phyloP scores from a whole-genome alignment of 2,888 invertebrate species.

The Dromius quadrimaculatus region DNA sequence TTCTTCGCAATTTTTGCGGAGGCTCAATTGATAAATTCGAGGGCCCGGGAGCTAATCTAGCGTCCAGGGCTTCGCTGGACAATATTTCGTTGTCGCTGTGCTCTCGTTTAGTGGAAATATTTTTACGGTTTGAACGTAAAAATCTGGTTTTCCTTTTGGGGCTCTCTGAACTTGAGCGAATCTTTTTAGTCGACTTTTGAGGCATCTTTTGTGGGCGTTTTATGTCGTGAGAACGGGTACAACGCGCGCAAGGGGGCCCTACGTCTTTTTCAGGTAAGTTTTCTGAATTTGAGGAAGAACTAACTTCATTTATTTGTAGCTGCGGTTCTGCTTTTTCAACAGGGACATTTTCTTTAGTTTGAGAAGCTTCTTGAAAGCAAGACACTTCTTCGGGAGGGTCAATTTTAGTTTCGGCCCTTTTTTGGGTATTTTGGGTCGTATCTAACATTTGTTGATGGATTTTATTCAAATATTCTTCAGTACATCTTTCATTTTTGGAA shows the following conservation, averaged over 20 bases:
- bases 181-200: not conserved
- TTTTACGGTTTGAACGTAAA: not conserved
- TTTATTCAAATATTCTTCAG: conserved; percentile 34
- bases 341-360: not conserved
- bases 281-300: conserved; percentile 22
- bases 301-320: conserved; percentile 29
- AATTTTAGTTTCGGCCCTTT: no score
- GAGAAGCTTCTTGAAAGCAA: not conserved
- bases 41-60: not conserved
- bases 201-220: conserved; percentile 1
- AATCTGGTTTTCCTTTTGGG: conserved; percentile 14
- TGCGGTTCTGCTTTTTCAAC: no score
- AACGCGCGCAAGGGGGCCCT: conserved; percentile 13
- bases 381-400: not conserved
- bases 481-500: conserved; percentile 62
- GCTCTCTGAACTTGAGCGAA: conserved; percentile 14
- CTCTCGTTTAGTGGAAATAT: conserved; percentile 18
- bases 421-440: no score
- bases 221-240: conserved; percentile 26
- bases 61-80: not conserved
- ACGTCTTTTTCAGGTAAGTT: not conserved
- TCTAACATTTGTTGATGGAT: conserved; percentile 21
- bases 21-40: conserved; percentile 8
- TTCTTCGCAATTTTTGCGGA: conserved; percentile 28
- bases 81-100: conserved; percentile 14